phyloP scores from a whole-genome alignment of 2,797 vertebrate genomes.

The Typhlichthys eigenmanni region DNA sequence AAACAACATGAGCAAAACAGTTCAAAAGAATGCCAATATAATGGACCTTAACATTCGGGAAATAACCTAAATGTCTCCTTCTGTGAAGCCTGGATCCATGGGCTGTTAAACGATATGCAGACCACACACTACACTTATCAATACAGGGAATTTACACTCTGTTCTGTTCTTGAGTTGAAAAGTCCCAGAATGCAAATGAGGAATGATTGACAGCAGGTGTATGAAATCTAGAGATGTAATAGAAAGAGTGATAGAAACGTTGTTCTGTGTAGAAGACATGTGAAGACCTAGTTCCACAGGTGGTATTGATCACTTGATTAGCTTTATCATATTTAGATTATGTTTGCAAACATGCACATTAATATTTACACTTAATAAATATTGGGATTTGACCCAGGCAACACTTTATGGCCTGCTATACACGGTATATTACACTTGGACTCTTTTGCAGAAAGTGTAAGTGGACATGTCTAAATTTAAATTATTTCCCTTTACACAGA shows the following conservation, averaged over 20 bases:
- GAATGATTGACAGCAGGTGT: background rate
- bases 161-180: background rate
- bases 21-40: slow-evolving; percentile 23
- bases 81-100: slow-evolving; percentile 4
- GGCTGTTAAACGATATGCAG: background rate
- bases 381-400: background rate
- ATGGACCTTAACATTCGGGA: slow-evolving; percentile 3
- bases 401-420: background rate
- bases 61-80: slow-evolving; percentile 29
- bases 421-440: background rate
- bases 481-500: background rate
- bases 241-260: background rate
- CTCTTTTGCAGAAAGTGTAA: background rate
- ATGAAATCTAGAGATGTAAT: background rate
- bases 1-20: slow-evolving; percentile 9
- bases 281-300: background rate
- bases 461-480: background rate
- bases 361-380: too few relatives aligned
- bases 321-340: background rate
- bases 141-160: too few relatives aligned
- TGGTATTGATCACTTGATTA: background rate
- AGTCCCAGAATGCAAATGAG: background rate
- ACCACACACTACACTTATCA: too few relatives aligned
- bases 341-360: background rate
- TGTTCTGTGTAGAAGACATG: background rate